Percentiles rank a stretch among this genome's conserved stretches.
Evolutionary conservation across 2,888 invertebrate genomes (phyloP).

Genomic region (Nemapogon koenigi): DNA sequence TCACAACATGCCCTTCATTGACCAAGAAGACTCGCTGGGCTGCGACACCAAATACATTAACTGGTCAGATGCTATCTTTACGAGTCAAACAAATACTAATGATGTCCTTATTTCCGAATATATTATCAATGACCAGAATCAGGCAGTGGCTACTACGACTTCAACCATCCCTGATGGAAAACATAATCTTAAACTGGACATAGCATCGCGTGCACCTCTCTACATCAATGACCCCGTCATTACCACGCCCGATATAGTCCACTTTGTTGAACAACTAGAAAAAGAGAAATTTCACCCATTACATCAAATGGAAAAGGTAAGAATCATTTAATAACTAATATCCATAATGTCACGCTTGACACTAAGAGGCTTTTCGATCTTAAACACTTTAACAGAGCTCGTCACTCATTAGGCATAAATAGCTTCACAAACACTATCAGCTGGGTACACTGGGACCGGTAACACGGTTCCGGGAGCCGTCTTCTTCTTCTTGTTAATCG

Average conservation of each 20-base stretch:
- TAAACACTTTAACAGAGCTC: too few relatives aligned
- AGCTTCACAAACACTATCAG: too few relatives aligned
- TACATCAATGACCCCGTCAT: constrained; percentile 32
- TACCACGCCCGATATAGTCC: constrained; percentile 55
- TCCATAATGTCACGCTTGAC: too few relatives aligned
- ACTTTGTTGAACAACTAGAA: constrained; percentile 50
- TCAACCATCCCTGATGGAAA: too few relatives aligned
- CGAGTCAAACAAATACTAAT: constrained; percentile 17
- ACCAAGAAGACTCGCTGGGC: constrained; percentile 41
- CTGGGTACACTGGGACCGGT: too few relatives aligned
- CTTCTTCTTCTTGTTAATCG: too few relatives aligned
- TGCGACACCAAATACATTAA: constrained; percentile 5
- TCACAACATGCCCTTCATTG: constrained; percentile 44
- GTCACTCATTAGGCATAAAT: too few relatives aligned
- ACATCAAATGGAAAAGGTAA: constrained; percentile 27
- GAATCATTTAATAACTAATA: too few relatives aligned
- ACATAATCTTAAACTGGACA: constrained; percentile 34
- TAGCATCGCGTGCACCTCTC: constrained; percentile 27
- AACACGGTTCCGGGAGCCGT: too few relatives aligned
- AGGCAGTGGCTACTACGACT: neutral
- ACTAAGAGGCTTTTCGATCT: too few relatives aligned
- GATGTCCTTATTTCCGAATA: constrained; percentile 37
- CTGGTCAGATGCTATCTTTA: neutral
- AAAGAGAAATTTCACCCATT: constrained; percentile 35
- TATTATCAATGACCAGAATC: constrained; percentile 25